Percentiles rank a stretch among this genome's conserved stretches.
Conservation (phyloP, 92 coral and sea anemone genomes). For the Epizoanthus illoricatus region DNA sequence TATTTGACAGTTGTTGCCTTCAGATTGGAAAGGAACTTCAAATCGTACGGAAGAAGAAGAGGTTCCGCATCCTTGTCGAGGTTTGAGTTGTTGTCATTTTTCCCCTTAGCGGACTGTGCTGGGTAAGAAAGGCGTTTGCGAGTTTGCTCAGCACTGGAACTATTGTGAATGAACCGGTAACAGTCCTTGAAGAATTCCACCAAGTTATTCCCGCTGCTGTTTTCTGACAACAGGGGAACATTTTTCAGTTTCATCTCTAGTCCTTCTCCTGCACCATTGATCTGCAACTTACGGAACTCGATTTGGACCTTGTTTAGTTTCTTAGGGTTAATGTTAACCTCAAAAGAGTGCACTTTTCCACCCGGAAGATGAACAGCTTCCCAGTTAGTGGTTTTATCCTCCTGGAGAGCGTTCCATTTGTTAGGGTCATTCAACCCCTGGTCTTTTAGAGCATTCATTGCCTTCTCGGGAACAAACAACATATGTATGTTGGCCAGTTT, state of each 20-base stretch:
- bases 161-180: background rate
- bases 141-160: background rate
- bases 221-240: constrained; percentile 31
- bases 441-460: constrained; percentile 37
- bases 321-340: constrained; percentile 40
- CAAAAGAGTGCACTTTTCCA: constrained; percentile 42
- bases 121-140: no score
- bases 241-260: constrained; percentile 50
- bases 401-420: constrained; percentile 20
- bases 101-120: background rate
- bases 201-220: constrained; percentile 7
- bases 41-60: constrained; percentile 22
- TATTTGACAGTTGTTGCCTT: constrained; percentile 16
- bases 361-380: constrained; percentile 46
- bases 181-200: constrained; percentile 54
- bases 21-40: constrained; percentile 15
- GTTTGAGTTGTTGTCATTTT: background rate
- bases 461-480: constrained; percentile 55
- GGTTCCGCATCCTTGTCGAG: background rate
- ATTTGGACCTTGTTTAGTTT: constrained; percentile 20
- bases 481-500: constrained; percentile 46
- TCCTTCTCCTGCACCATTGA: constrained; percentile 41
- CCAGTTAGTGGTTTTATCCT: constrained; percentile 39
- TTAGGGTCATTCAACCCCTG: constrained; percentile 45
- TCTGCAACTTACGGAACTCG: constrained; percentile 32